phyloP scores from a whole-genome alignment of 2,888 invertebrate species.

The Zelleria hepariella region DNA sequence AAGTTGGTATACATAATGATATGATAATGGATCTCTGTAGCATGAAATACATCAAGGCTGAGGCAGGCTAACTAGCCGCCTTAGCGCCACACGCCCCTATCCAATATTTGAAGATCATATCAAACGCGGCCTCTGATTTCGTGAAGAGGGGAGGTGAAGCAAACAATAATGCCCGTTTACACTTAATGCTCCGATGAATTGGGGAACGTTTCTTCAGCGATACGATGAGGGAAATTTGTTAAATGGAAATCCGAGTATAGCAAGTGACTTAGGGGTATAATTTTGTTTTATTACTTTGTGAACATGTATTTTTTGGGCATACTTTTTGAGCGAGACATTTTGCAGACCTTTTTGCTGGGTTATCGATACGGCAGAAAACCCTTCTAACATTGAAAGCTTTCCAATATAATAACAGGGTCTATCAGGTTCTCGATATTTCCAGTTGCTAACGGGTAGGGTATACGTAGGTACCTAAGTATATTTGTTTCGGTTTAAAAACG shows the following conservation, averaged over 20 bases:
- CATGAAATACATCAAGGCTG: not conserved
- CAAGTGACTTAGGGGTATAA: not conserved
- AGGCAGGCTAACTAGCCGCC: not conserved
- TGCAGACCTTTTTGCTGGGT: not conserved
- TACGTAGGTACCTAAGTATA: no score
- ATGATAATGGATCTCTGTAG: not conserved
- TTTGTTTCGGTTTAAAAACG: not conserved
- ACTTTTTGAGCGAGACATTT: not conserved
- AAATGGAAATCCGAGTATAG: slow-evolving; percentile 30
- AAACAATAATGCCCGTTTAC: slow-evolving; percentile 50
- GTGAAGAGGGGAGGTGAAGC: slow-evolving; percentile 36
- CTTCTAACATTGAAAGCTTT: not conserved
- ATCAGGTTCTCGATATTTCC: not conserved
- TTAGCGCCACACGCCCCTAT: slow-evolving; percentile 23
- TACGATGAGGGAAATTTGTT: slow-evolving; percentile 34
- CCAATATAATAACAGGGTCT: not conserved
- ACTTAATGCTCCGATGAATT: slow-evolving; percentile 48
- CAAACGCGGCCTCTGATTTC: slow-evolving; percentile 25
- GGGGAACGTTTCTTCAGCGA: slow-evolving; percentile 24
- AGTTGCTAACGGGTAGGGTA: not conserved
- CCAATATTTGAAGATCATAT: slow-evolving; percentile 47
- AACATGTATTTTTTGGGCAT: not conserved
- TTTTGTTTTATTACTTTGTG: not conserved
- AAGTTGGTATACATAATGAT: no score
- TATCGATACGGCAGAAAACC: not conserved